Percentiles rank a stretch among this genome's conserved stretches.
These are phyloP conservation scores for Anolis apletophallus DNA, from an alignment of 2,797 vertebrate genomes.

Conservation along the genomic window DNA sequence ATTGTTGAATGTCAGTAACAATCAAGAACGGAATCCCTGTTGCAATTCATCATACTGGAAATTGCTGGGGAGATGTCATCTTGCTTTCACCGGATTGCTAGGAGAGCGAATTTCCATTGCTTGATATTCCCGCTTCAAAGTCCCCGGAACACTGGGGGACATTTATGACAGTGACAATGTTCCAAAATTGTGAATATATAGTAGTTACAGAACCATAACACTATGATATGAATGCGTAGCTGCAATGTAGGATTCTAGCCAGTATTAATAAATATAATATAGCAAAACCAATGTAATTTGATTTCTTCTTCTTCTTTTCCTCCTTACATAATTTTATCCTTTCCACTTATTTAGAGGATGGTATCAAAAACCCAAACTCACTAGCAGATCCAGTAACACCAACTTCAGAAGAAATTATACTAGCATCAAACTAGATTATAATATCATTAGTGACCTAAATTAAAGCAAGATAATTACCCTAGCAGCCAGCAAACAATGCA, in stretches of 20 bases:
- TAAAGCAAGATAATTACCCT: slow-evolving; percentile 71
- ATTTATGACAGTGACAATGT: too few relatives aligned
- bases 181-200: too few relatives aligned
- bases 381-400: slow-evolving; percentile 67
- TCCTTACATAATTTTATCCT: not conserved
- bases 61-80: too few relatives aligned
- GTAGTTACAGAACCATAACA: too few relatives aligned
- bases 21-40: too few relatives aligned
- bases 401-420: slow-evolving; percentile 73
- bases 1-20: too few relatives aligned
- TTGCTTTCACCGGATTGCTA: too few relatives aligned
- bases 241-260: too few relatives aligned
- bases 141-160: not conserved
- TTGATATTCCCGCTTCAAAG: not conserved
- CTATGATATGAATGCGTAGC: too few relatives aligned
- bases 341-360: slow-evolving; percentile 34
- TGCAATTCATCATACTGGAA: too few relatives aligned
- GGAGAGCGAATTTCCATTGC: too few relatives aligned
- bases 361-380: slow-evolving; percentile 67
- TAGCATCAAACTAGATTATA: slow-evolving; percentile 65
- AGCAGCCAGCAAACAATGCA: slow-evolving; percentile 62
- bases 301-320: not conserved
- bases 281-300: not conserved
- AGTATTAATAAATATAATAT: too few relatives aligned
- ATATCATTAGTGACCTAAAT: slow-evolving; percentile 77